Base-by-base conservation (phyloP, 2,797 vertebrate species). In the Hybognathus amarus region DNA sequence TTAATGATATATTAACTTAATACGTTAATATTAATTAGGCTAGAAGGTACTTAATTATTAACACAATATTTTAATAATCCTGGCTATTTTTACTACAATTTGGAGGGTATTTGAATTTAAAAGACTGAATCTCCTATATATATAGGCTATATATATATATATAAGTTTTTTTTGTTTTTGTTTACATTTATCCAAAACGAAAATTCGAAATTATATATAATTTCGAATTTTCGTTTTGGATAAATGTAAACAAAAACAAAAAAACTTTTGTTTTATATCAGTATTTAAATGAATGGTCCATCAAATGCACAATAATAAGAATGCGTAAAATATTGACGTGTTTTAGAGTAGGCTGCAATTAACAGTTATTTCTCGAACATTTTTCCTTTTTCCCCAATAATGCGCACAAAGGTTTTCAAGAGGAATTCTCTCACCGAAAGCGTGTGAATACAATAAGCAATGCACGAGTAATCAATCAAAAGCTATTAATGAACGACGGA, bases 401-500 rank as follows among this genome's bases (percentile, higher is more conserved):
- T 36, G 66, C 8, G 81, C 27, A 36, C 63, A 59, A 83, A 70
- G 11, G 64, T 66, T 50, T 33, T 77, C 24, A 68, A 36, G 40
- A 63, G n/a, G 10, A 83, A 78, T 78, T 38, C 27, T 69, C 50
- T 47, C 33, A 30, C 18, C 40, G 66, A 71, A 79, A 63, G 64
- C 40, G 75, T 84, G 67, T 52, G 68, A 54, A 73, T 40, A 79
- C 66, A 79, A 63, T 33, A 54, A 71, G 71, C 50, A 45, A 47
- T 38, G 63, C 61, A 59, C 50, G 30, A 54, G 22, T 70, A 71
- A 85, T 61, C 79, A 85, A 63, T 81, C 83, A 77, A 81, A 80
- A 81, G 79, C 83, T 85, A 85, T 82, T 80, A 85, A 85, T 78
- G 77, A 85, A 85, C 64, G 33, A 66, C 38, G 38, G 40, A 83